These are phyloP conservation scores for Nipponia nippon DNA, from an alignment of 2,113 vertebrate genomes.

Conservation along the genomic window DNA sequence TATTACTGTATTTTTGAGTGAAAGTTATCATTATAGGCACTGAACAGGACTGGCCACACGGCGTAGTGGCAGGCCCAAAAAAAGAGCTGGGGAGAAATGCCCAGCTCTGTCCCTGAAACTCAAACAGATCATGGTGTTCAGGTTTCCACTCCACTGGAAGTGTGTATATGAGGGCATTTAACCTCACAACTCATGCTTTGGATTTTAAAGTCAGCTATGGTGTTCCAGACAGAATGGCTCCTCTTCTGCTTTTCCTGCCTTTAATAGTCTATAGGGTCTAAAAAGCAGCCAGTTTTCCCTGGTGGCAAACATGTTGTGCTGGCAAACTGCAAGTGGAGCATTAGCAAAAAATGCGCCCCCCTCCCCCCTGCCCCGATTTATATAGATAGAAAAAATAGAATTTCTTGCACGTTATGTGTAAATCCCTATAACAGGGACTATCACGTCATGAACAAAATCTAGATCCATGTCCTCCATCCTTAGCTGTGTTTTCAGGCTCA, in stretches of 20 bases:
- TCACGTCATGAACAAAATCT: not conserved
- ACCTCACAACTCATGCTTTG: not conserved
- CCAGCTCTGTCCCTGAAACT: not conserved
- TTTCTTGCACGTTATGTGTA: accelerated
- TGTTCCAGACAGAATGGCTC: not conserved
- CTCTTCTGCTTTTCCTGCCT: not conserved
- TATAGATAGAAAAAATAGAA: not conserved
- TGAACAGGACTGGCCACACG: not conserved
- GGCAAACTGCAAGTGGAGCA: not conserved
- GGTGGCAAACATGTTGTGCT: not conserved
- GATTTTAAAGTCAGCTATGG: not conserved
- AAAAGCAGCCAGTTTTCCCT: not conserved
- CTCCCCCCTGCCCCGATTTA: too few species aligned
- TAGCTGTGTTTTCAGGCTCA: not conserved
- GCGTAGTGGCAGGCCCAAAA: not conserved
- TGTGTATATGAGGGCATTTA: not conserved
- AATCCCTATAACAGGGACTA: not conserved
- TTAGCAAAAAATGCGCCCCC: not conserved
- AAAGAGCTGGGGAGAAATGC: too few species aligned
- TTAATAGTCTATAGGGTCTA: not conserved
- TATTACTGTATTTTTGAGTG: not conserved
- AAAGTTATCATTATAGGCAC: not conserved
- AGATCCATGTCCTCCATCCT: not conserved
- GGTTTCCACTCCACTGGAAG: not conserved
- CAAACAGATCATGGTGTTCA: not conserved